phyloP scores from a whole-genome alignment of 2,888 invertebrate genomes.

The Anodontia alba region DNA sequence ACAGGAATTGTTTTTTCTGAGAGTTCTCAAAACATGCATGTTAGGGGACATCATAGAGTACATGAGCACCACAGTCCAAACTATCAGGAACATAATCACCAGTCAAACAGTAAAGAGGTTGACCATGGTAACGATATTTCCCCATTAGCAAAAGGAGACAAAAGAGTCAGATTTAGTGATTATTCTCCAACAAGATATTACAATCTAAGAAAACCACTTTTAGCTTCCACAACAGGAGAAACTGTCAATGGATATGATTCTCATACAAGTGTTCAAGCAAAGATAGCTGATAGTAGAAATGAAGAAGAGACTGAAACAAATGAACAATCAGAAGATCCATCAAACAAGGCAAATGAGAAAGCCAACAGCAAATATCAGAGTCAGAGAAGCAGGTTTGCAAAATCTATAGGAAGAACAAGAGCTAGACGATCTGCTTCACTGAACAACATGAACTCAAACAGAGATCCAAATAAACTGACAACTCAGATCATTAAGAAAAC shows the following conservation, averaged over 20 bases:
- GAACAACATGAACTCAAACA: constrained; percentile 35
- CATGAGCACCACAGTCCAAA: not conserved
- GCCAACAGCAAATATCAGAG: constrained; percentile 1
- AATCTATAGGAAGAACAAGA: constrained; percentile 31
- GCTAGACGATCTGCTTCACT: constrained; percentile 47
- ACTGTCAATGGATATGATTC: not conserved
- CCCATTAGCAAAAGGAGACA: not conserved
- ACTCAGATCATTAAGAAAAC: constrained; percentile 54
- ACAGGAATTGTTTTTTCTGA: constrained; percentile 1
- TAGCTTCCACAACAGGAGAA: not conserved
- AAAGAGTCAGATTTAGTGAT: constrained; percentile 3
- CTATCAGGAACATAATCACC: not conserved
- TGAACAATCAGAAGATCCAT: not conserved
- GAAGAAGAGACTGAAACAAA: not conserved
- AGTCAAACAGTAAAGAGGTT: not conserved
- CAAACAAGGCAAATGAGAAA: constrained; percentile 4
- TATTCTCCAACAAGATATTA: constrained; percentile 6
- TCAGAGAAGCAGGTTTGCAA: not conserved
- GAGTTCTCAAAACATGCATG: not conserved
- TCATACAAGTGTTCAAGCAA: not conserved
- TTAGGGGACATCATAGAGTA: not conserved
- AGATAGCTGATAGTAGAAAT: not conserved
- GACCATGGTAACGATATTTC: not conserved
- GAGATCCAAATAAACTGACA: constrained; percentile 56
- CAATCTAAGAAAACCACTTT: not conserved